Conservation (phyloP, 35 echinoderm and acorn worm species). For the Holothuria glaberrima region DNA sequence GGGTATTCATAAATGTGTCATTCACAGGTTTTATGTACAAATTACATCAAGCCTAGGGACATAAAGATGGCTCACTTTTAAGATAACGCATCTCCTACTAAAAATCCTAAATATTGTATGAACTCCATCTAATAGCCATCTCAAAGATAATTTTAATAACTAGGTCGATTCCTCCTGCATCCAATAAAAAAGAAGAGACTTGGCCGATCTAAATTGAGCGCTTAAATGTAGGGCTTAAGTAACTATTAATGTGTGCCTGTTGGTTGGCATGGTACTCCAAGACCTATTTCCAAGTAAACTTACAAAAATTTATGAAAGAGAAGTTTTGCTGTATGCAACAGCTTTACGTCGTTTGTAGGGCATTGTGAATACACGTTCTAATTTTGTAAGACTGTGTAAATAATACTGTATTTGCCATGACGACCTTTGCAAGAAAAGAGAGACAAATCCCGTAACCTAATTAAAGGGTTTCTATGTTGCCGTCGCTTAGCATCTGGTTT, state of each 20-base stretch:
- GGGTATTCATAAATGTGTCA: slow-evolving; percentile 54
- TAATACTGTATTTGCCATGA: slow-evolving; percentile 44
- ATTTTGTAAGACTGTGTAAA: slow-evolving; percentile 12
- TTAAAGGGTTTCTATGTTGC: slow-evolving; percentile 17
- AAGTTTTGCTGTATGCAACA: slow-evolving; percentile 24
- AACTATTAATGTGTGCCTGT: slow-evolving; percentile 42
- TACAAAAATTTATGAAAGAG: too few species aligned
- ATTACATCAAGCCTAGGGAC: slow-evolving; percentile 48
- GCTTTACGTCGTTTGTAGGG: slow-evolving; percentile 25
- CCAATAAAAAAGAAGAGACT: neutral
- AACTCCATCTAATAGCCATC: slow-evolving; percentile 35
- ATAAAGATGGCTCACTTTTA: slow-evolving; percentile 38
- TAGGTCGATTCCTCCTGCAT: slow-evolving; percentile 40
- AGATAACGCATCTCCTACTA: neutral
- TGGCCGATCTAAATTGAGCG: slow-evolving; percentile 42
- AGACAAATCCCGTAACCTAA: slow-evolving; percentile 36
- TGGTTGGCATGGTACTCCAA: neutral
- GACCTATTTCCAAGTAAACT: slow-evolving; percentile 7
- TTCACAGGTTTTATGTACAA: slow-evolving; percentile 55
- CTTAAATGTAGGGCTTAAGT: slow-evolving; percentile 16
- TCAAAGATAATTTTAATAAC: slow-evolving; percentile 43
- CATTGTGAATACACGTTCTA: slow-evolving; percentile 42
- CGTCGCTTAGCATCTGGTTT: too few species aligned
- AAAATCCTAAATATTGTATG: slow-evolving; percentile 37
- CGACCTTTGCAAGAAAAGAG: slow-evolving; percentile 11